Evolutionary conservation across 2,113 vertebrate genomes (phyloP).

Genomic region (Acrocephalus kingi): DNA sequence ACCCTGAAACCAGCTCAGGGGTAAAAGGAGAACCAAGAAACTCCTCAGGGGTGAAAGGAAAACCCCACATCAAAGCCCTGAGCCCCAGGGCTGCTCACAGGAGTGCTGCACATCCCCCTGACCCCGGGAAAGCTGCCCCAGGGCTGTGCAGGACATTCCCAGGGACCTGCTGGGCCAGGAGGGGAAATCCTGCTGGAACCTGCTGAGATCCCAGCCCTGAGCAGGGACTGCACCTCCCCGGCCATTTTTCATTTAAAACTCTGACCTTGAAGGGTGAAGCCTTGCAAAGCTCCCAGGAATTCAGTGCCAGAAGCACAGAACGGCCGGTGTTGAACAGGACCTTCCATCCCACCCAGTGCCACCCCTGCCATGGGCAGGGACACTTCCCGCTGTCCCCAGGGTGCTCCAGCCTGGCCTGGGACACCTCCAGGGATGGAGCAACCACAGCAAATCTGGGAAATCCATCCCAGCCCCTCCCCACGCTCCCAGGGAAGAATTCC

Average conservation of each 20-base stretch:
- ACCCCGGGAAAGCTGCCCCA: neutral
- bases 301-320: neutral
- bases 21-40: neutral
- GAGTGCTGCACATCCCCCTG: neutral
- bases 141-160: neutral
- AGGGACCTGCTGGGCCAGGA: neutral
- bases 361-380: neutral
- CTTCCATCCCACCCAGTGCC: neutral
- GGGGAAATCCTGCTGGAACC: neutral
- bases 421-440: neutral
- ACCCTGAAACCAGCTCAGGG: neutral
- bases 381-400: fast-evolving
- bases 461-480: too few relatives aligned
- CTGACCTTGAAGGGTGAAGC: neutral
- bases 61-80: neutral
- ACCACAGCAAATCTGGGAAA: neutral
- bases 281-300: neutral
- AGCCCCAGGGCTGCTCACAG: neutral
- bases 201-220: neutral
- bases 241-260: neutral
- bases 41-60: neutral
- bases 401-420: neutral
- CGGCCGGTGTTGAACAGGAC: too few relatives aligned
- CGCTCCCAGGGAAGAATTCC: neutral
- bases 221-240: neutral